A percentile compares a stretch with the other conserved stretches of the same genome.
These are phyloP conservation scores for Pachydiplax longipennis DNA, from an alignment of 2,888 invertebrate species.

Conservation along the genomic window DNA sequence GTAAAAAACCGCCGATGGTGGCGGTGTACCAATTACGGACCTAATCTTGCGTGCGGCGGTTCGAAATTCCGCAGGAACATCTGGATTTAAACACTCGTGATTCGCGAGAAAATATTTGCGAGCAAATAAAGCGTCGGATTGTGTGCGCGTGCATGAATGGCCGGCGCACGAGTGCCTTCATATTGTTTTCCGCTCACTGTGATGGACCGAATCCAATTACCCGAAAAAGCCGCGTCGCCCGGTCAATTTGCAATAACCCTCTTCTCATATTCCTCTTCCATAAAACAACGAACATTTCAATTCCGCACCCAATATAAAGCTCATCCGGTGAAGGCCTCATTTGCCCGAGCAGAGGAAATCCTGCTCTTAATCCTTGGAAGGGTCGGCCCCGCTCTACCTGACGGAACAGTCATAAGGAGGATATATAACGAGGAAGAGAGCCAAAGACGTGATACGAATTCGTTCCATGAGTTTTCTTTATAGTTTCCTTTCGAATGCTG, in stretches of 20 bases:
- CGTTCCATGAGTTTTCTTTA: background rate
- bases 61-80: too few species aligned
- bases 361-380: background rate
- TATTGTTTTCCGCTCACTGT: background rate
- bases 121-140: background rate
- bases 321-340: background rate
- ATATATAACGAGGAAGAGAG: background rate
- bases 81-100: too few species aligned
- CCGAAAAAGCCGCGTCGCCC: conserved; percentile 6
- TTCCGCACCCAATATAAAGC: conserved; percentile 34
- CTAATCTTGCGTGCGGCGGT: too few species aligned
- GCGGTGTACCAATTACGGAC: too few species aligned
- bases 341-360: background rate
- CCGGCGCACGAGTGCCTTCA: too few species aligned
- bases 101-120: too few species aligned
- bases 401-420: background rate
- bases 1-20: too few species aligned
- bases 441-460: background rate
- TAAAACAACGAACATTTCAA: conserved; percentile 36
- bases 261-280: conserved; percentile 19
- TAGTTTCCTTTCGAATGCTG: too few species aligned
- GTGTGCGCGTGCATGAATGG: background rate
- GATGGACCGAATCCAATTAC: conserved; percentile 8
- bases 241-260: conserved; percentile 25
- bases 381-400: background rate